phyloP scores from a whole-genome alignment of 2,888 invertebrate genomes.

The Stictocephala bisonia region DNA sequence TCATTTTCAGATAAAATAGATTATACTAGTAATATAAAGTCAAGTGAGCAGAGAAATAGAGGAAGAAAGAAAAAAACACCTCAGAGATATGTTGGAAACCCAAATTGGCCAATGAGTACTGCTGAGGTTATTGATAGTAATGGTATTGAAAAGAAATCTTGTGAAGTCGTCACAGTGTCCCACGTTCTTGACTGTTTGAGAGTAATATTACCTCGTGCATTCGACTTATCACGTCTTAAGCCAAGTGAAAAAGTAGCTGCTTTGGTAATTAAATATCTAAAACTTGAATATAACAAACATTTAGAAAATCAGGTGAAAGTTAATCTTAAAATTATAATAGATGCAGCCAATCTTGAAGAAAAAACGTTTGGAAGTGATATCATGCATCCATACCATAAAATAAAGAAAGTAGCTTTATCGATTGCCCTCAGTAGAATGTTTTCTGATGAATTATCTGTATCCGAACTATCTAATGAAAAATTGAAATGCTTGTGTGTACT shows the following conservation, averaged over 20 bases:
- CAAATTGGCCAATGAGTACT: too few species aligned
- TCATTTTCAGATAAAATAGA: too few species aligned
- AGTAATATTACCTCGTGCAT: constrained; percentile 14
- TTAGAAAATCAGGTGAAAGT: neutral
- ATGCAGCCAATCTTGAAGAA: neutral
- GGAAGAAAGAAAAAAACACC: too few species aligned
- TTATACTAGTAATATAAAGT: too few species aligned
- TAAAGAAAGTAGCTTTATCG: neutral
- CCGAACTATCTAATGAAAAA: constrained; percentile 7
- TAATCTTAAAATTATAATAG: constrained; percentile 22
- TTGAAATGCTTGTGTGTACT: neutral
- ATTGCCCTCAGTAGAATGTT: neutral
- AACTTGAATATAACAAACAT: neutral
- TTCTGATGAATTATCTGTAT: constrained; percentile 12
- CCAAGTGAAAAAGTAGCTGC: constrained; percentile 20
- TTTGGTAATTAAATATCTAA: constrained; percentile 21
- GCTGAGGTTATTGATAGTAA: too few species aligned
- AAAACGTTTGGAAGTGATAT: neutral
- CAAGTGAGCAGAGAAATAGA: too few species aligned
- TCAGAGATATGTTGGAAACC: too few species aligned
- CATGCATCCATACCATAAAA: constrained; percentile 10
- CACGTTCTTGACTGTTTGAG: constrained; percentile 18
- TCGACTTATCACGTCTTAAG: constrained; percentile 10
- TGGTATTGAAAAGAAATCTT: too few species aligned
- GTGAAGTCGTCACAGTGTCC: neutral